Evolutionary conservation across 2,113 vertebrate genomes (phyloP), one percentile per base, ranked within the genome.

Genomic region (Pollachius pollachius): DNA sequence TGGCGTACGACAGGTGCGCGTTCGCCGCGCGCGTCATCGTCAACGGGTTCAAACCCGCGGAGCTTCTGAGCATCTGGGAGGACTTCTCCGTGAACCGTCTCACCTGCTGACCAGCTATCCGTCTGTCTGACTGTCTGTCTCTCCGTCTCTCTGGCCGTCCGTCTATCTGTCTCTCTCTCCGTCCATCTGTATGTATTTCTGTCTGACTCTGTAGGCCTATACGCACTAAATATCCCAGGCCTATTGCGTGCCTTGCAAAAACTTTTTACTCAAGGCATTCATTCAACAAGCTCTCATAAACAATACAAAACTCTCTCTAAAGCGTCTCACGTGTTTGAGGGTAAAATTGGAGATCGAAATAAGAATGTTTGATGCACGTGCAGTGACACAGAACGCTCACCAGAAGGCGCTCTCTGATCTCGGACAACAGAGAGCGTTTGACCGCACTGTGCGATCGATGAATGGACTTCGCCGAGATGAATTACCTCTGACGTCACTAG

Each of bases 1-100:
- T 93, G 15, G 0, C 37, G 0, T 95, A 94, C 13, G 77, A 94
- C n/a, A 56, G 69, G 17, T 94, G 93, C 71, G 69, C 65, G 0
- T 93, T 91, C 18, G 34, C 81, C 0, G 58, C 5, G 0, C 34
- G 90, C 0, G 73, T 89, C 4, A 63, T 91, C 1, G 91, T 89
- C 0, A 90, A 90, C 0, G 87, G 78, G 2, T 94, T 88, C 52
- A n/a, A 16, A 0, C 87, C 93, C 0, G 0, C 0, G 0, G 66
- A 89, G 0, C 75, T 93, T 59, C 74, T 91, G 0, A 0, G 0
- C 0, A 2, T 83, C 0, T 95, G 94, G 94, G 73, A 67, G 0
- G 81, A 90, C 65, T 94, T 95, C 73, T 76, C 73, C 1, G 8
- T 7, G 0, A 59, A 68, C 0, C 37, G 75, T 0, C 52, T 18